Evolutionary conservation across 2,797 vertebrate genomes (phyloP), one percentile per base, ranked within the genome.

Genomic region (Phoxinus dragarum): DNA sequence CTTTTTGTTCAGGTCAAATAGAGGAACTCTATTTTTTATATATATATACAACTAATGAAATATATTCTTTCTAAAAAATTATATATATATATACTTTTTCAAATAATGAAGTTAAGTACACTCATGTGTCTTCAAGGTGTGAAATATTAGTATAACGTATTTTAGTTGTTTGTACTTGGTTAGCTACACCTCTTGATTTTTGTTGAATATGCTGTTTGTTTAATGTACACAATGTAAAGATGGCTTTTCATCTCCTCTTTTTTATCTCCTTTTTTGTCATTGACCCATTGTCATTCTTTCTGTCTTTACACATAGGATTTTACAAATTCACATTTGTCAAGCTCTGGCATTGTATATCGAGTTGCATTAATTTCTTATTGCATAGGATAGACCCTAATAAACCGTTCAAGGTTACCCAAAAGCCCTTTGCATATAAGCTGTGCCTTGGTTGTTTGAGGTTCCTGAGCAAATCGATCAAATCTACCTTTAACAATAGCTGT

Each of bases 371-470:
- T 75, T 84, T 84, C 34, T 54, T 68, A 44, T 56, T 56, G 14
- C 73, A 44, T 59, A 19, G 16, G 36, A 17, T 52, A 14, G 44
- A n/a, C 16, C 16, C 23, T 27, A 61, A 72, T 61, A 49, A 72
- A 36, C 49, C 40, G 17, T 73, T 80, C 77, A 80, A 80, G 77
- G 84, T 80, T 85, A 73, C 34, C n/a, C 10, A 27, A 49, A 79
- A 79, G 31, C 74, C 68, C 52, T 79, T 72, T 69, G 56, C 52
- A 31, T 73, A 44, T 71, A 42, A 79, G 38, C 40, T 47, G 38
- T 6, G 34, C 40, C 68, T 85, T 73, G 23, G 16, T 31, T 56
- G 61, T 47, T 77, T 59, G 17, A n/a, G 47, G 64, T 76, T 69
- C 64, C 59, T 47, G 4, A 47, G 44, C 44, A 8, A 14, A 64